These are phyloP conservation scores for Todus mexicanus DNA, from an alignment of 2,797 vertebrate genomes.

Conservation along the genomic window DNA sequence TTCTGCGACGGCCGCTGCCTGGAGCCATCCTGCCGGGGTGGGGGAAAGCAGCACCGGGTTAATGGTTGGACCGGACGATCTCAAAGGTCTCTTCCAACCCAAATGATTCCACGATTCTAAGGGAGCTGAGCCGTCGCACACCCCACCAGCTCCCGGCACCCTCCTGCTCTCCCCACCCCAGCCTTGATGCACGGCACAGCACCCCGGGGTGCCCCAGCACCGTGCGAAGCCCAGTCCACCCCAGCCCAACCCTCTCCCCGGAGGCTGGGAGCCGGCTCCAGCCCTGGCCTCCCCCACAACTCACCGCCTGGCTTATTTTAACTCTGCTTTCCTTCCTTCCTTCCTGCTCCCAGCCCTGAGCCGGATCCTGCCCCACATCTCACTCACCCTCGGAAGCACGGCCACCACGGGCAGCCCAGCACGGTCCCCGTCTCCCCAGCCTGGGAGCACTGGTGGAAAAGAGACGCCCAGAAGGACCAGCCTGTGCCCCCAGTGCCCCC, in stretches of 20 bases:
- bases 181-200: rapidly evolving
- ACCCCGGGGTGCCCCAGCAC: not conserved
- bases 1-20: constrained; percentile 77
- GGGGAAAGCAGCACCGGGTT: not conserved
- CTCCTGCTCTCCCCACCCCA: not conserved
- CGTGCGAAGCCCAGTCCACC: rapidly evolving
- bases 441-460: not conserved
- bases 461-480: rapidly evolving
- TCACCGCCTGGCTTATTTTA: constrained; percentile 32
- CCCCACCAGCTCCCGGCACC: not conserved
- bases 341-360: constrained; percentile 43
- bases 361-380: not conserved
- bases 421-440: not conserved
- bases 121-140: not conserved
- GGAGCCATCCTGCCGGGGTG: constrained; percentile 80
- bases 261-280: not conserved
- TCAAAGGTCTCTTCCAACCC: not conserved
- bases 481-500: not conserved
- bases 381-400: not conserved
- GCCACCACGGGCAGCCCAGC: not conserved
- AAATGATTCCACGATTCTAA: not conserved
- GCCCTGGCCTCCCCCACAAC: not conserved
- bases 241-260: not conserved
- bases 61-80: not conserved
- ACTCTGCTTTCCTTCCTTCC: constrained; percentile 64